Percentiles rank a stretch among this genome's conserved stretches.
Conservation (phyloP, 35 echinoderm and acorn worm species). For the Ophiothrix spiculata region DNA sequence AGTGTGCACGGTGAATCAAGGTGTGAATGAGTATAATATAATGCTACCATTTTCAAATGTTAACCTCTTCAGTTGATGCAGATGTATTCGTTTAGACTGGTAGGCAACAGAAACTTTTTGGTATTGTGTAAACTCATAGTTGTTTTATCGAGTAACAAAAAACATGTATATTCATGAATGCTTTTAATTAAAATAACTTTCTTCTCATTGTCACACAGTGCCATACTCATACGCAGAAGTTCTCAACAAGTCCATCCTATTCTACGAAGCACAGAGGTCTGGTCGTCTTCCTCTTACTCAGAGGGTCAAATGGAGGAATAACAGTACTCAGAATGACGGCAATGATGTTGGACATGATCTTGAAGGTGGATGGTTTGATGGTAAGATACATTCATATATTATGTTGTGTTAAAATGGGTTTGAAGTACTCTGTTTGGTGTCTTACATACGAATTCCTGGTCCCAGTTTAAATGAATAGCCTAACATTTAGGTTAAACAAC, state of each 20-base stretch:
- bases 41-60: too few relatives aligned
- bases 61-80: too few relatives aligned
- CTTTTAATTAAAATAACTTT: neutral
- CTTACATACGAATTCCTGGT: neutral
- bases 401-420: too few relatives aligned
- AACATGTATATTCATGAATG: neutral
- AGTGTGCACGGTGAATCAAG: too few relatives aligned
- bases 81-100: neutral
- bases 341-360: conserved; percentile 38
- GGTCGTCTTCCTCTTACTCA: conserved; percentile 28
- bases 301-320: conserved; percentile 36
- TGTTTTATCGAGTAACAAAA: neutral
- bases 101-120: neutral
- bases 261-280: conserved; percentile 73
- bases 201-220: neutral
- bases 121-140: neutral
- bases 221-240: conserved; percentile 51
- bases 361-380: conserved; percentile 77
- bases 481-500: neutral
- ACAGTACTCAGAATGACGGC: conserved; percentile 27
- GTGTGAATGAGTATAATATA: too few relatives aligned
- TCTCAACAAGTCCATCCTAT: conserved; percentile 57
- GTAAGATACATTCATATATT: conserved; percentile 45
- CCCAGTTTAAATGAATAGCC: neutral
- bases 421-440: too few relatives aligned